Conservation (phyloP, 2,113 vertebrate species). For the Antechinus stuartii region DNA sequence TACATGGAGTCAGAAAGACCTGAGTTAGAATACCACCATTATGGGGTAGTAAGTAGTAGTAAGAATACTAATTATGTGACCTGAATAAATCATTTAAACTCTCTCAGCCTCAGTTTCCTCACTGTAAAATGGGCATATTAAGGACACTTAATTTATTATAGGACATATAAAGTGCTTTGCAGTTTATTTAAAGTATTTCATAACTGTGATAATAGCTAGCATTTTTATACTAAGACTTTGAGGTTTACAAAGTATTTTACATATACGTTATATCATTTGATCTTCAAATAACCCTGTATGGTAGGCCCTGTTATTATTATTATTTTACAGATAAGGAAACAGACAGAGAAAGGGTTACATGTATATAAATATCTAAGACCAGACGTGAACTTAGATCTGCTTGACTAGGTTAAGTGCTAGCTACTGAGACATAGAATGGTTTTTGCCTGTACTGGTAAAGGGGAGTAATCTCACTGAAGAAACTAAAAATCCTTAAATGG, state of each 20-base stretch:
- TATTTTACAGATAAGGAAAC: not conserved
- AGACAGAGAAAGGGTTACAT: not conserved
- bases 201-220: not conserved
- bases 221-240: not conserved
- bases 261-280: not conserved
- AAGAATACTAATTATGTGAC: not conserved
- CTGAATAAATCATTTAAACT: not conserved
- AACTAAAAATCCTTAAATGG: conserved; percentile 42
- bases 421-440: not conserved
- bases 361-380: not conserved
- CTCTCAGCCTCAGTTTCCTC: not conserved
- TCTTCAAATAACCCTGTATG: not conserved
- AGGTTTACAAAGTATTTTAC: not conserved
- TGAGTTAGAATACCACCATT: not conserved
- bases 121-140: not conserved
- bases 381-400: not conserved
- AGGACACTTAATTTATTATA: not conserved
- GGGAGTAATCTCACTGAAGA: not conserved
- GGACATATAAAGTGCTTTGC: not conserved
- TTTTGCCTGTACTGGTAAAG: not conserved
- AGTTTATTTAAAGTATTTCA: not conserved
- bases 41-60: no score
- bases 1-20: not conserved
- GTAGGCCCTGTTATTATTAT: not conserved
- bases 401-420: not conserved